phyloP scores from a whole-genome alignment of 2,113 vertebrate species.

The Anoura caudifer region DNA sequence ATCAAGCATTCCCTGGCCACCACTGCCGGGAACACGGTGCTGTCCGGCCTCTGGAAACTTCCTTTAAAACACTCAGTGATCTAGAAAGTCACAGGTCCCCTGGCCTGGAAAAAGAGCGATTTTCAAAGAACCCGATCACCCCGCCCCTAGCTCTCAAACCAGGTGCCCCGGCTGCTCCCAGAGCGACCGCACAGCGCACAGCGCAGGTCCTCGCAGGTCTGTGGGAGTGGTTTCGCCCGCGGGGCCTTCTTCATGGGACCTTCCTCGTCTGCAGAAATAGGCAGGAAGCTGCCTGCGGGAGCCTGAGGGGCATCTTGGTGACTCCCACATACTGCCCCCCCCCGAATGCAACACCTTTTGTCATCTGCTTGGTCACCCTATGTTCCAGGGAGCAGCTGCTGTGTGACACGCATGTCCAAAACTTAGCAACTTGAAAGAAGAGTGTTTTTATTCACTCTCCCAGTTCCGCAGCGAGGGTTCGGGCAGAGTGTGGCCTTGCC shows the following conservation, averaged over 20 bases:
- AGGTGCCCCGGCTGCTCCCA: background rate
- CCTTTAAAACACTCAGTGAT: background rate
- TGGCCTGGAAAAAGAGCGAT: background rate
- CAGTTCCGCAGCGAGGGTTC: background rate
- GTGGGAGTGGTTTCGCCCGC: too few relatives aligned
- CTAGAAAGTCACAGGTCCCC: background rate
- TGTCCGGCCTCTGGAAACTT: background rate
- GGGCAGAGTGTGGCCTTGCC: background rate
- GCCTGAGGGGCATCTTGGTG: too few relatives aligned
- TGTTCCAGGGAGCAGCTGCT: background rate
- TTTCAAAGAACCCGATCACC: background rate
- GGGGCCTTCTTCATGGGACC: background rate
- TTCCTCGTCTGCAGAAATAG: background rate
- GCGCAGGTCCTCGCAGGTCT: too few relatives aligned
- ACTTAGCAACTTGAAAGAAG: background rate
- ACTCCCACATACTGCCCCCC: background rate
- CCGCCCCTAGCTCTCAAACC: background rate
- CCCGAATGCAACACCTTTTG: background rate
- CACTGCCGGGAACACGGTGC: background rate
- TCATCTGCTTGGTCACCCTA: background rate
- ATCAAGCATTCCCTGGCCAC: background rate
- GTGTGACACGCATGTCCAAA: accelerated
- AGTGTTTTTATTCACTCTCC: accelerated
- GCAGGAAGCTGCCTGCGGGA: background rate
- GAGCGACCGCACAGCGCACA: background rate